Conservation (phyloP, 2,113 vertebrate genomes). For the Pteruthius melanotis region DNA sequence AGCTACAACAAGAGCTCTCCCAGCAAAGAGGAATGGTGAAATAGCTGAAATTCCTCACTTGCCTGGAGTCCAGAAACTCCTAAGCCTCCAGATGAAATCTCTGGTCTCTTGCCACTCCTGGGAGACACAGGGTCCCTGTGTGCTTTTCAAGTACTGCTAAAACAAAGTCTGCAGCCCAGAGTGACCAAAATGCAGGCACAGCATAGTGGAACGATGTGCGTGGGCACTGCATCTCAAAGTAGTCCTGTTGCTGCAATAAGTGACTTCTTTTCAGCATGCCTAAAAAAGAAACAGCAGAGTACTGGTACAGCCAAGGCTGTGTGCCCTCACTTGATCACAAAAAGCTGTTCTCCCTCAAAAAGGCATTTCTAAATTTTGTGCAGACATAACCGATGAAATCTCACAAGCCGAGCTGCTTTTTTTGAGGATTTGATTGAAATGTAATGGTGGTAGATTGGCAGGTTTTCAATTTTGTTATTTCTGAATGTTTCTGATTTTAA, state of each 20-base stretch:
- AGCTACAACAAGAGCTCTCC: background rate
- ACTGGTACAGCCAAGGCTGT: background rate
- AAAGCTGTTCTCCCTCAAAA: slow-evolving; percentile 16
- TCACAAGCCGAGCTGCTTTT: background rate
- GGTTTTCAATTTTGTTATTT: background rate
- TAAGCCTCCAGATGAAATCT: background rate
- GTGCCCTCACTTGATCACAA: slow-evolving; percentile 7
- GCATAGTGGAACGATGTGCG: background rate
- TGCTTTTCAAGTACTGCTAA: background rate
- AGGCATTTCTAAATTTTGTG: slow-evolving; percentile 13
- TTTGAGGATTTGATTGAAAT: background rate
- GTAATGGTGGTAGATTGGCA: background rate
- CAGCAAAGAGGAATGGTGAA: background rate
- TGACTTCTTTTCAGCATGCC: background rate
- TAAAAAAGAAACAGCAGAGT: slow-evolving; percentile 20
- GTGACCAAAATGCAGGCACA: background rate
- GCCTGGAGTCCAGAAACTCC: background rate
- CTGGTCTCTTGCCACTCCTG: background rate
- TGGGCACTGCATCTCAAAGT: background rate
- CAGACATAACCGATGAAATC: background rate
- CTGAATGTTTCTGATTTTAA: slow-evolving; percentile 16
- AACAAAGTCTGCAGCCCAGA: background rate
- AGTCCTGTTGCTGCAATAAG: slow-evolving; percentile 1
- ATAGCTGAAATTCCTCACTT: background rate
- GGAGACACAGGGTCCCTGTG: background rate